Evolutionary conservation across 37 sponge, comb jelly and placozoan species (phyloP).

Genomic region (Spongilla lacustris): DNA sequence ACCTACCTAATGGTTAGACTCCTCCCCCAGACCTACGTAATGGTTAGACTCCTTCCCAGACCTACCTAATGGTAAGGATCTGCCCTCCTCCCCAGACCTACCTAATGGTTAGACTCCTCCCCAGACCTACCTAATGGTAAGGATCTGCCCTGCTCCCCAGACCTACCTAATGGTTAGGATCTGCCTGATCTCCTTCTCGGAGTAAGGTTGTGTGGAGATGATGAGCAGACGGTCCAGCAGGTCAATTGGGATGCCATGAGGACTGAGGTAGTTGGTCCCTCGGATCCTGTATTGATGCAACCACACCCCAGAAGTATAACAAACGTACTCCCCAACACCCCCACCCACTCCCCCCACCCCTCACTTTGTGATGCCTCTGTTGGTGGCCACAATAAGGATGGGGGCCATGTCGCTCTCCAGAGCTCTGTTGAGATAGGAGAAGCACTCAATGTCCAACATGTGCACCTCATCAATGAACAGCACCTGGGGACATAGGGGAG

Average conservation of each 20-base stretch:
- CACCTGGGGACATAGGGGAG: constrained; percentile 74
- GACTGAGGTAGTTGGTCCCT: constrained; percentile 93
- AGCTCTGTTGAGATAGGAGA: constrained; percentile 97
- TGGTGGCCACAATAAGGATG: constrained; percentile 97
- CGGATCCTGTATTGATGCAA: constrained; percentile 80
- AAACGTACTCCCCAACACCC: background rate
- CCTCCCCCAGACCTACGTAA: too few relatives aligned
- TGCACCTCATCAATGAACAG: constrained; percentile 98
- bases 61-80: too few relatives aligned
- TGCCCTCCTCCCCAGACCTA: too few relatives aligned
- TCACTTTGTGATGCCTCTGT: constrained; percentile 93
- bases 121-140: too few relatives aligned
- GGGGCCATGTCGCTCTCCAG: constrained; percentile 97
- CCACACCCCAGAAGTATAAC: too few relatives aligned
- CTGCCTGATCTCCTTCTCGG: constrained; percentile 90
- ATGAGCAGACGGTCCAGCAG: constrained; percentile 96
- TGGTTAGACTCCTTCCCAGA: too few relatives aligned
- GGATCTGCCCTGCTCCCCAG: too few relatives aligned
- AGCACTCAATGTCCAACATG: constrained; percentile 99
- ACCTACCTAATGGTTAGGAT: constrained; percentile 88
- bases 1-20: too few relatives aligned
- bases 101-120: too few relatives aligned
- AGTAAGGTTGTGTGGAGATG: constrained; percentile 93
- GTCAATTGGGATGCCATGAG: constrained; percentile 97
- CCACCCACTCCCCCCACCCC: constrained; percentile 13